Evolutionary conservation across 2,113 vertebrate genomes (phyloP).

Genomic region (Herpetotheres cachinnans): DNA sequence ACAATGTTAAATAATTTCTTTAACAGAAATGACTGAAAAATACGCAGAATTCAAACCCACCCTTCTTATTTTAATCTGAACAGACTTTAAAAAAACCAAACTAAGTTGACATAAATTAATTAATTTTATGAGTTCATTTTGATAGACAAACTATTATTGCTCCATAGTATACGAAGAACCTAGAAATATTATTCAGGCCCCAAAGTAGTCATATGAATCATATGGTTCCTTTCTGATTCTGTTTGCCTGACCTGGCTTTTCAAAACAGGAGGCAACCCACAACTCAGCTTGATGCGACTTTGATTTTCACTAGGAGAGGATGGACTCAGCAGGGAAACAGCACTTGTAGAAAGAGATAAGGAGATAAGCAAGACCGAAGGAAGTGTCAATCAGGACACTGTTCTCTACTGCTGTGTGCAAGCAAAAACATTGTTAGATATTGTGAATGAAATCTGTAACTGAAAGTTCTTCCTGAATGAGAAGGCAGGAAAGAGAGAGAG

Average conservation of each 20-base stretch:
- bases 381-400: not conserved
- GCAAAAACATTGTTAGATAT: not conserved
- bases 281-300: not conserved
- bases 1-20: not conserved
- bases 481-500: not conserved
- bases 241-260: not conserved
- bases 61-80: not conserved
- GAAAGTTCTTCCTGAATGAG: not conserved
- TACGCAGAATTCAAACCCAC: not conserved
- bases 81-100: not conserved
- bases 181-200: not conserved
- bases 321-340: not conserved
- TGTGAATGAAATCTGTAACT: not conserved
- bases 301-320: conserved; percentile 5
- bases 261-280: not conserved
- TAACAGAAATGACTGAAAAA: not conserved
- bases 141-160: not conserved
- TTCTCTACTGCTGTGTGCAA: not conserved
- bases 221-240: not conserved
- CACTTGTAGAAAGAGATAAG: not conserved
- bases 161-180: not conserved
- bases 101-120: not conserved
- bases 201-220: not conserved
- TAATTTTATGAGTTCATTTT: not conserved
- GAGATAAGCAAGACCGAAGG: not conserved